Evolutionary conservation across 2,888 invertebrate species (phyloP).

Genomic region (Drosophila nr. perissopoda): DNA sequence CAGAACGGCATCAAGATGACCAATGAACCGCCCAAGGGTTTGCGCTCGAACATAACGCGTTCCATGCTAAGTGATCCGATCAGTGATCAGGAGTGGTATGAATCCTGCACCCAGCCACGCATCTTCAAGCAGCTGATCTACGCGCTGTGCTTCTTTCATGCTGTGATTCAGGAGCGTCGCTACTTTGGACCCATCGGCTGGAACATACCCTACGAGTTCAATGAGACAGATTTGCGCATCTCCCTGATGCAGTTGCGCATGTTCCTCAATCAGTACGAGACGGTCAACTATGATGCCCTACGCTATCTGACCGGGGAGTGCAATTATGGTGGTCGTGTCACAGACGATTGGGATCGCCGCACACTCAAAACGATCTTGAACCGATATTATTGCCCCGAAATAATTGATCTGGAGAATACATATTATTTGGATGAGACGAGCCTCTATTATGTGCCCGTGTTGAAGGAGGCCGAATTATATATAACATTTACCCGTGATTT

Average conservation of each 20-base stretch:
- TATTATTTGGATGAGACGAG: slow-evolving; percentile 90
- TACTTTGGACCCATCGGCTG: slow-evolving; percentile 97
- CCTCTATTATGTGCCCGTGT: slow-evolving; percentile 90
- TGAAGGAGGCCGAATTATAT: slow-evolving; percentile 90
- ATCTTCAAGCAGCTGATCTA: slow-evolving; percentile 94
- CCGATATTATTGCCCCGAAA: slow-evolving; percentile 91
- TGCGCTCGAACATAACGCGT: slow-evolving; percentile 93
- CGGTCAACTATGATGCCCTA: slow-evolving; percentile 94
- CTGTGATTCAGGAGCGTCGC: slow-evolving; percentile 94
- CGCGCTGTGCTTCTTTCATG: slow-evolving; percentile 97
- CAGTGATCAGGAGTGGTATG: slow-evolving; percentile 94
- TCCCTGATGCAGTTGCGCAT: slow-evolving; percentile 95
- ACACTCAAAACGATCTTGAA: slow-evolving; percentile 92
- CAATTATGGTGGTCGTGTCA: slow-evolving; percentile 98
- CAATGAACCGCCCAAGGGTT: slow-evolving; percentile 96
- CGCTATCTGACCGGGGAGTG: slow-evolving; percentile 97
- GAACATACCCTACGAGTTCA: slow-evolving; percentile 98
- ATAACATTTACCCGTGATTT: slow-evolving; percentile 89
- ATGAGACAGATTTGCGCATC: slow-evolving; percentile 96
- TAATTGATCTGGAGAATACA: slow-evolving; percentile 87
- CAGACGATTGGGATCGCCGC: slow-evolving; percentile 97
- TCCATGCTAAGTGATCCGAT: slow-evolving; percentile 95
- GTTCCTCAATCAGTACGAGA: slow-evolving; percentile 92
- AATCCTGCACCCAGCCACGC: slow-evolving; percentile 90
- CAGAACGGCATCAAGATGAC: slow-evolving; percentile 99